Base-by-base conservation (phyloP, 2,888 invertebrate genomes). In the Leucania comma region DNA sequence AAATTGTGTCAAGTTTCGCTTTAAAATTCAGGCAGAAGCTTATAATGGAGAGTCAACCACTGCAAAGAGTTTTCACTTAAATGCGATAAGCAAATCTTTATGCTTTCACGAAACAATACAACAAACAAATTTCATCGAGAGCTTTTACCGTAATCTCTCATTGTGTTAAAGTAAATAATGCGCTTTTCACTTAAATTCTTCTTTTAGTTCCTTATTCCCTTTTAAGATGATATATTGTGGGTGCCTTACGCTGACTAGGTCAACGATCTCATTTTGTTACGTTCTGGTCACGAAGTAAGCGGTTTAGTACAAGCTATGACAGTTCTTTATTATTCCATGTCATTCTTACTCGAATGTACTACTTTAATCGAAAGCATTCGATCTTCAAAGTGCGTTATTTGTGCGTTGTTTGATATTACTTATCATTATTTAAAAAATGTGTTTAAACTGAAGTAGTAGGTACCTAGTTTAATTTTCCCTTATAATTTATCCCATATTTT, bases 201-300 rank as follows among this genome's bases (percentile, higher is more conserved):
- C 17, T 42, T 72, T 51, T 64, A 38, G 53, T 69, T 74, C 58
- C 54, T 32, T 42, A 32, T 63, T 63, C 22, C 57, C 58, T 69
- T 82, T 78, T 71, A 67, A 59, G 60, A 60, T 81, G 63, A 75
- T 81, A 68, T 72, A 70, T 61, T 64, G 60, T 66, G 57, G 72
- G 66, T 61, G 57, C 67, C 38, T 75, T 62, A 73, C 57, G 29
- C 76, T 60, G 69, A 78, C 59, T 83, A 59, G 83, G 80, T 83
- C 81, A 73, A 80, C 42, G 80, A 70, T 80, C 83, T 70, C 73
- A 66, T 83, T 83, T 65, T 46, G 59, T 72, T 48, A 29, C 58
- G 17, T n/a, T 64, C 51, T 9, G 69, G 81, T 68, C 68, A 65
- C 17, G 24, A 77, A 75, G 60, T 10, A 14, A 42, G 74, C 81